Conservation (phyloP, 2,797 vertebrate species). For the Scleropages formosus region DNA sequence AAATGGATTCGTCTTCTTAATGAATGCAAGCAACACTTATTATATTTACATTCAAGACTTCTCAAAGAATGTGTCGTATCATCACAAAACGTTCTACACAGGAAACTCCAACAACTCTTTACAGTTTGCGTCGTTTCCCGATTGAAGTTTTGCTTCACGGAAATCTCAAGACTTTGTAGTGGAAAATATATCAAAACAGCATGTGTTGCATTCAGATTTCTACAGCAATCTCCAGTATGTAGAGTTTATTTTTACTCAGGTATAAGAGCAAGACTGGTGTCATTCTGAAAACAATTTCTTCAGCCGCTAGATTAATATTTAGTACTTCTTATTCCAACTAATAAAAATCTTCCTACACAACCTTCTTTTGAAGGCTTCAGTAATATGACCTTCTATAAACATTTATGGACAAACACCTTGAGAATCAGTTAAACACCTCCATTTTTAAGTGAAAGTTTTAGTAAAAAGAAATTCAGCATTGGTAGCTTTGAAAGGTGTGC, state of each 20-base stretch:
- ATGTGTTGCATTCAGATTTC: too few relatives aligned
- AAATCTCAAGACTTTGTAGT: too few relatives aligned
- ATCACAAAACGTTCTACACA: not conserved
- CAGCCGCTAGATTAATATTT: not conserved
- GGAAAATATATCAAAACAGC: too few relatives aligned
- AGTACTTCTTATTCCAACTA: not conserved
- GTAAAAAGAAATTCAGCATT: not conserved
- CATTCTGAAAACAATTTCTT: slow-evolving; percentile 2
- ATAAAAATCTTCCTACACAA: too few relatives aligned
- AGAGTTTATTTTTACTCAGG: not conserved
- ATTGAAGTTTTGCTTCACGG: not conserved
- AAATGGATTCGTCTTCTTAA: not conserved
- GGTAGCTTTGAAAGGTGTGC: not conserved
- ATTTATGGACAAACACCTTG: not conserved
- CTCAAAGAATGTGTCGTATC: not conserved
- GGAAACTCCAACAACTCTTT: not conserved
- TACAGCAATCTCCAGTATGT: too few relatives aligned
- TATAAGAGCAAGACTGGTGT: not conserved
- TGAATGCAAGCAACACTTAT: not conserved
- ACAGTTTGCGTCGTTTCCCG: not conserved
- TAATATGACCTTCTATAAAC: not conserved
- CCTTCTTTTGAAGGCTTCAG: not conserved
- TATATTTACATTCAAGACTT: not conserved
- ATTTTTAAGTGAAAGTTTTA: not conserved
- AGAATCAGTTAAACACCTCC: not conserved